Percentiles rank a stretch among this genome's conserved stretches.
phyloP scores from a whole-genome alignment of 2,113 vertebrate species.

The Empidonax alnorum region DNA sequence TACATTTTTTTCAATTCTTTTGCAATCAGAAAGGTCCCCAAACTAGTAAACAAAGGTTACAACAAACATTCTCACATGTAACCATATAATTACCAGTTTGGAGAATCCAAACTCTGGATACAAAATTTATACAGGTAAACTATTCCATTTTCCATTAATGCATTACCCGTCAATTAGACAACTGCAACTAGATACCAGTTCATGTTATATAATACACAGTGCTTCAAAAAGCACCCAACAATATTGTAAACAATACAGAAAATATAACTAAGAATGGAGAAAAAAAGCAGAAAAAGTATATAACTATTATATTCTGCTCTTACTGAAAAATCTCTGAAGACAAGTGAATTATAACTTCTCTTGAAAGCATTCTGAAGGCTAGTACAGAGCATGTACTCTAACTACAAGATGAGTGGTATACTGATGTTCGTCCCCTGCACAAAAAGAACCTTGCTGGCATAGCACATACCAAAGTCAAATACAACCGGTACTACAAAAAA shows the following conservation, averaged over 20 bases:
- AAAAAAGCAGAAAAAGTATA: neutral
- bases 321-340: neutral
- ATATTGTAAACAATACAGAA: neutral
- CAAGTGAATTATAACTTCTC: neutral
- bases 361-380: neutral
- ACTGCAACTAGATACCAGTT: neutral
- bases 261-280: neutral
- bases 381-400: neutral
- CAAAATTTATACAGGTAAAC: neutral
- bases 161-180: neutral
- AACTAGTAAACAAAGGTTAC: neutral
- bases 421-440: neutral
- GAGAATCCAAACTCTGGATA: neutral
- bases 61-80: neutral
- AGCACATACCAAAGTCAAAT: fast-evolving
- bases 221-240: neutral
- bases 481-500: neutral
- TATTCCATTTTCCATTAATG: neutral
- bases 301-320: neutral
- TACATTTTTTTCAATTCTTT: neutral
- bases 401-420: fast-evolving
- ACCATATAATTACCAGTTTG: neutral
- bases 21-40: neutral
- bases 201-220: neutral
- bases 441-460: neutral